Base-by-base conservation (phyloP, 2,113 vertebrate species). In the Forbesichthys agassizii region DNA sequence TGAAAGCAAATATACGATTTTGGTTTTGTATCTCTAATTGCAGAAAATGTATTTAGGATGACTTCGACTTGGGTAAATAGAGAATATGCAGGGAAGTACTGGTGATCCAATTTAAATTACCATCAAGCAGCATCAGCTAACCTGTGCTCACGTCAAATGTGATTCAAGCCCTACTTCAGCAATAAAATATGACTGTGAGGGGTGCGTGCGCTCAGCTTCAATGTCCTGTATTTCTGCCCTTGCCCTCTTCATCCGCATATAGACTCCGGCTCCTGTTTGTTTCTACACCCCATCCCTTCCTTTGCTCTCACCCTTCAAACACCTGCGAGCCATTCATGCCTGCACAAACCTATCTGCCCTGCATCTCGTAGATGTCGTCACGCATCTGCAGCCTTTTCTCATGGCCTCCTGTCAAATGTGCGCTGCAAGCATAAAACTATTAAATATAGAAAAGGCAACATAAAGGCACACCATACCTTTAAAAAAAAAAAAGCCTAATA, bases 321-420 rank as follows among this genome's bases (percentile, higher is more conserved):
- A 89, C 87, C 88, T 89, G 84, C 85, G 74, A 85, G 86, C 81
- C 75, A 86, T 89, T 86, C 78, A 69, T 80, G 84, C 89, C 84
- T 83, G 74, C 75, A 85, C 77, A 79, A 69, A 81, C 87, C 77
- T 77, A 59, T 80, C 75, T 80, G 27, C 61, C 48, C 49, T 8
- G 58, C 5, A 2, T 48, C 49, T 74, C 69, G 72, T 33, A 54
- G 49, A 3, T 56, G 74, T 33, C 69, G 65, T 11, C 18, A 9
- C 47, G 53, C 27, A 51, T 3, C 52, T 51, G 2, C 74, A 33
- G 67, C 64, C 42, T 46, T 63, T 51, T 52, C 59, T 55, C 68
- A 65, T 61, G 33, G 48, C 61, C 65, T 2, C 74, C 73, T 55
- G 74, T 83, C 82, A 67, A 73, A 42, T 27, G 27, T 27, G 27